Evolutionary conservation across 2,797 vertebrate species (phyloP), one percentile per base, ranked within the genome.

Genomic region (Hephaestus fuliginosus): DNA sequence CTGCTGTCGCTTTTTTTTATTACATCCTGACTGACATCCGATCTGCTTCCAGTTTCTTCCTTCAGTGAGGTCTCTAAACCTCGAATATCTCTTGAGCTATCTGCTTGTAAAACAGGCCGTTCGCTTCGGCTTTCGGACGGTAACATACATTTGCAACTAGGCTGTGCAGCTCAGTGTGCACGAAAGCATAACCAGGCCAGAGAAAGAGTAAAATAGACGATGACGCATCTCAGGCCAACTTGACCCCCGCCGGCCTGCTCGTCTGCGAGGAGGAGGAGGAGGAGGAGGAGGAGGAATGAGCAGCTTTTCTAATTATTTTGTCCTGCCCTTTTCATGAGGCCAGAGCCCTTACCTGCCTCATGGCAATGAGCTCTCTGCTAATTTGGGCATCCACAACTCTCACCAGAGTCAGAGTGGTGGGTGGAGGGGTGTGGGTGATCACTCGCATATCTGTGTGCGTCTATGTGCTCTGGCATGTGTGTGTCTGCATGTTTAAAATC

Each of bases 361-460:
- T 30, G 57, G 79, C 61, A 41, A 49, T 53, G 72, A 87, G n/a
- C 65, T 8, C 80, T 81, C 20, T n/a, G 84, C 91, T 92, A 90
- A 93, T 92, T 94, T 90, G 80, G 80, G 73, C 79, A 39, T 30
- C 71, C 69, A 49, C 83, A 64, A 79, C 81, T 81, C 86, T 68
- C 72, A 78, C 41, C 58, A 53, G 80, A 83, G 76, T 84, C 85
- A 86, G 60, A 49, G 22, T 2, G 30, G 30, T 3, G 30, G 30
- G 30, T 3, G 30, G 30, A 5, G 30, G 30, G 30, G 30, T 33
- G 30, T 33, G 60, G 30, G 55, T 70, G 81, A 80, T 87, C 89
- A 73, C 57, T n/a, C 44, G 46, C 67, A 64, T 70, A 72, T 82
- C 70, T 62, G 67, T 51, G 69, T 39, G 36, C 36, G 77, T 76